These are phyloP conservation scores for Irena cyanogastra DNA, from an alignment of 2,113 vertebrate genomes.

Conservation along the genomic window DNA sequence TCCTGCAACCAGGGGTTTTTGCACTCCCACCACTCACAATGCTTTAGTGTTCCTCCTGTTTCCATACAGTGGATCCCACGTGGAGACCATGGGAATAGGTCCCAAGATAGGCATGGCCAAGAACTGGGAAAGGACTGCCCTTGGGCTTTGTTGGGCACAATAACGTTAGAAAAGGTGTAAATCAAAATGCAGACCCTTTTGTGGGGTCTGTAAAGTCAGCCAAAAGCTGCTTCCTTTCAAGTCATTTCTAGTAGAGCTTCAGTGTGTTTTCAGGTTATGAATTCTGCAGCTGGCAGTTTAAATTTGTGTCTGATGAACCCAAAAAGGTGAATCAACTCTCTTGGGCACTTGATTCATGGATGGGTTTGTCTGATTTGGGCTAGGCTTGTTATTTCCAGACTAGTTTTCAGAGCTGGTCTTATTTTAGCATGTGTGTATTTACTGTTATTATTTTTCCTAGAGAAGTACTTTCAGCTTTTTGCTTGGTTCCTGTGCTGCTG, in stretches of 20 bases:
- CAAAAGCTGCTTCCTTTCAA: neutral
- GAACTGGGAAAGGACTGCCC: neutral
- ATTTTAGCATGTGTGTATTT: conserved; percentile 13
- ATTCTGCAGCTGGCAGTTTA: neutral
- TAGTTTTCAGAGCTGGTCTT: neutral
- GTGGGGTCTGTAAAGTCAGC: neutral
- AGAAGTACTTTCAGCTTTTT: conserved; percentile 47
- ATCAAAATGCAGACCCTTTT: neutral
- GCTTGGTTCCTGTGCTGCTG: neutral
- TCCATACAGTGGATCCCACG: rapidly evolving
- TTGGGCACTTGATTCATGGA: neutral
- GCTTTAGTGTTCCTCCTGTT: neutral
- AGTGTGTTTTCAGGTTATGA: neutral
- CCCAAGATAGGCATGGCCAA: rapidly evolving
- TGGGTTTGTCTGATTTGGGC: neutral
- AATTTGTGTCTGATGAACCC: neutral
- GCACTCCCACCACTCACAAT: rapidly evolving
- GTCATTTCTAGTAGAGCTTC: neutral
- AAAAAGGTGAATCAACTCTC: neutral
- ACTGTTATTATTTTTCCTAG: conserved; percentile 15
- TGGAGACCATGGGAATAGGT: neutral
- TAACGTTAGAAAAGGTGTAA: rapidly evolving
- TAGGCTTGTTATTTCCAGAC: neutral
- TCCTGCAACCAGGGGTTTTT: neutral
- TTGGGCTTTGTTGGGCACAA: rapidly evolving